phyloP scores from a whole-genome alignment of 2,888 invertebrate genomes.

The Aromia moschata region DNA sequence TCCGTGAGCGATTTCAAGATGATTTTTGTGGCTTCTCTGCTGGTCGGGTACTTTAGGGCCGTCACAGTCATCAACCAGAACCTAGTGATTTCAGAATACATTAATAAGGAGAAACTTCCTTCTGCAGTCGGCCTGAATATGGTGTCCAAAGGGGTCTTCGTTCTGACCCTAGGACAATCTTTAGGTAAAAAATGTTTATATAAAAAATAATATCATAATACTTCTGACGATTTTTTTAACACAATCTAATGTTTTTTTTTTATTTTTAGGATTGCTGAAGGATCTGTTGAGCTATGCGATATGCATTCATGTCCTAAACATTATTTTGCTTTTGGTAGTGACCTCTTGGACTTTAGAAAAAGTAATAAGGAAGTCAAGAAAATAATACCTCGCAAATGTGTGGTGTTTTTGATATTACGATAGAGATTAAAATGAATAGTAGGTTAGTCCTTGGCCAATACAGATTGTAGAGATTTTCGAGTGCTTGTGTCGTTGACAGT shows the following conservation, averaged over 20 bases:
- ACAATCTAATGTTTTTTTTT: not conserved
- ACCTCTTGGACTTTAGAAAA: slow-evolving; percentile 71
- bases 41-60: slow-evolving; percentile 66
- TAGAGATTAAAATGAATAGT: slow-evolving; percentile 16
- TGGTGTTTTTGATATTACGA: slow-evolving; percentile 16
- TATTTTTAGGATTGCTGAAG: slow-evolving; percentile 70
- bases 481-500: not conserved
- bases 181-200: slow-evolving; percentile 56
- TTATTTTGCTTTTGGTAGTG: slow-evolving; percentile 66
- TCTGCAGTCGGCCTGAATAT: slow-evolving; percentile 78
- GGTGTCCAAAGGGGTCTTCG: slow-evolving; percentile 75
- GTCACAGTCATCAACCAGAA: slow-evolving; percentile 79
- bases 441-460: slow-evolving; percentile 10
- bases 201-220: not conserved
- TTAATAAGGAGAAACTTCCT: slow-evolving; percentile 66
- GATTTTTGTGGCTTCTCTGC: slow-evolving; percentile 38
- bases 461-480: slow-evolving; percentile 2
- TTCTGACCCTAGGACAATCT: slow-evolving; percentile 72
- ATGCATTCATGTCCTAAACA: slow-evolving; percentile 72
- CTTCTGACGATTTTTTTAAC: not conserved
- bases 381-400: not conserved
- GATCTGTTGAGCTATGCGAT: slow-evolving; percentile 73
- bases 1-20: slow-evolving; percentile 38
- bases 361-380: slow-evolving; percentile 47
- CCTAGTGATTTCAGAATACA: slow-evolving; percentile 74